These are phyloP conservation scores for Aptenodytes patagonicus DNA, from an alignment of 2,113 vertebrate genomes.

Conservation along the genomic window DNA sequence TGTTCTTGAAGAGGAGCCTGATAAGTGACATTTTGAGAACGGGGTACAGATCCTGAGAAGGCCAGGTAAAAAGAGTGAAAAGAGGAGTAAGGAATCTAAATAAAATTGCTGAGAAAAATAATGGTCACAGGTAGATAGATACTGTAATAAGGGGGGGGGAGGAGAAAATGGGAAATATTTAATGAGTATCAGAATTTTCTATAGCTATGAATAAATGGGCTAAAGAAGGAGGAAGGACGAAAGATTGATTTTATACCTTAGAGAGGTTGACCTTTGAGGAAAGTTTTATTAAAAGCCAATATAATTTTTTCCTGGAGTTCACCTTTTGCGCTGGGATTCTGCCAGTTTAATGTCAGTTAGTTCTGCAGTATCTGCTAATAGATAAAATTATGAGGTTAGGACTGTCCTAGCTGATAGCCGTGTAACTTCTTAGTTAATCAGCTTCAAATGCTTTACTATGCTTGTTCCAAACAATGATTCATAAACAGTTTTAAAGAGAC, in stretches of 20 bases:
- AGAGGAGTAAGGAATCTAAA: neutral
- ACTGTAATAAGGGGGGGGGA: neutral
- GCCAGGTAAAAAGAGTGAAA: neutral
- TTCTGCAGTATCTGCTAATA: neutral
- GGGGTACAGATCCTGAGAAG: neutral
- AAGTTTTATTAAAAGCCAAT: slow-evolving; percentile 44
- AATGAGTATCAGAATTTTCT: neutral
- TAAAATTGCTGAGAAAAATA: neutral
- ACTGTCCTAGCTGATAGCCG: neutral
- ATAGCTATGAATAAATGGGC: neutral
- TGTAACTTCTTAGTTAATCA: neutral
- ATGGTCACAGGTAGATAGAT: neutral
- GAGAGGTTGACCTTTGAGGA: slow-evolving; percentile 27
- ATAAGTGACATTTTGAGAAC: neutral
- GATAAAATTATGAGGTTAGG: neutral
- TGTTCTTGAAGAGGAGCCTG: neutral
- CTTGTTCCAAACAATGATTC: neutral
- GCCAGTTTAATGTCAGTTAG: neutral
- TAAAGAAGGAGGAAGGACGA: neutral
- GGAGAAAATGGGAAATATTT: neutral
- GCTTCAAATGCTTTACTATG: neutral
- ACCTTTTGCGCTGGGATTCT: neutral
- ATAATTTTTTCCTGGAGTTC: slow-evolving; percentile 1
- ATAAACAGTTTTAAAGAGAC: neutral
- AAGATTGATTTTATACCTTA: slow-evolving; percentile 31